Evolutionary conservation across 2,888 invertebrate genomes (phyloP), one percentile per base, ranked within the genome.

Genomic region (Parnassius apollo): DNA sequence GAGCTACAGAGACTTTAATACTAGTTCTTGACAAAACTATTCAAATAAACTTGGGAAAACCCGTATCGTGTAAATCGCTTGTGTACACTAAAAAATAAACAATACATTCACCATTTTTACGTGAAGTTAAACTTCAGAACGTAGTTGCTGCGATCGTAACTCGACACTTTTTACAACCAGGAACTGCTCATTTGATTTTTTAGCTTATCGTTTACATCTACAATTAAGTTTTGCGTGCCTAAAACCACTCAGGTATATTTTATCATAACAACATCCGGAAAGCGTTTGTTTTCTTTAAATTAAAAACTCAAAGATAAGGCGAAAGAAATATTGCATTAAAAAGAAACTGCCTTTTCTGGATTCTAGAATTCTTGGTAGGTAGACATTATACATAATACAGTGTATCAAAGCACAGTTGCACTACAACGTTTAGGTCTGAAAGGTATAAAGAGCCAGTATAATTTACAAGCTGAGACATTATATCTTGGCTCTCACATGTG

Each of bases 161-260:
- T 54, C 50, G 13, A 54, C 48, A 10, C 13, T 10, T 52, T 25
- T 11, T 18, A 59, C 59, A 18, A 51, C 18, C 53, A 11, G 45
- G 22, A 53, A 48, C 53, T 18, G 55, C 35, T 61, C 54, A 44
- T 57, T 62, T 57, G 7, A 54, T 42, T 46, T 53, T 48, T 44
- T 25, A 13, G 25, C 50, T 62, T 62, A 62, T 62, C 62, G 44
- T 55, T 58, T 9, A 50, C 9, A 59, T 59, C 50, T 54, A 18
- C 54, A 58, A 62, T 55, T 62, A 59, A 55, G 55, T 10, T 55
- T 62, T 55, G 62, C 58, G 62, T 62, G 62, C 42, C 13, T 13
- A 44, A 35, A 58, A 49, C 44, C 18, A 9, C 46, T 51, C 1
- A 2, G 4, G 10, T n/a, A 2, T n/a, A n/a, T 2, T 25, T 52